Conservation (phyloP, 2,113 vertebrate species). For the Chlamydotis undulata region DNA sequence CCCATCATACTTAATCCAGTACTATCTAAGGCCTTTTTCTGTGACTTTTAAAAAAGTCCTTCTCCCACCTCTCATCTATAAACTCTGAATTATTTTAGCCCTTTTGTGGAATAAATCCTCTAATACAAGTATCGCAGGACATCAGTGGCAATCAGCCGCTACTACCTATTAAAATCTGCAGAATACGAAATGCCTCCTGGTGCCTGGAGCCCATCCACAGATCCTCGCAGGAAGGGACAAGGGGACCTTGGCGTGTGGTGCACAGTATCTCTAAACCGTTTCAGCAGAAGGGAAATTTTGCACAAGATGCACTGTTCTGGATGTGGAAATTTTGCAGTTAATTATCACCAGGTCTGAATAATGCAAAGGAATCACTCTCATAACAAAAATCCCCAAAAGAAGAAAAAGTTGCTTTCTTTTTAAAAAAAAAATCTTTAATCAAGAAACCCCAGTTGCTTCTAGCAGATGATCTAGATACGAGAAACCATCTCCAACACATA, state of each 20-base stretch:
- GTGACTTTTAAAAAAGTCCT: not conserved
- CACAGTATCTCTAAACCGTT: not conserved
- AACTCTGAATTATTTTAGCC: not conserved
- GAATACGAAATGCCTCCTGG: not conserved
- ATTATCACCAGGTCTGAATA: not conserved
- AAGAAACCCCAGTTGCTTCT: not conserved
- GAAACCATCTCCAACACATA: not conserved
- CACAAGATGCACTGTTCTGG: not conserved
- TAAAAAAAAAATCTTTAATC: not conserved
- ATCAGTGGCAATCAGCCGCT: not conserved
- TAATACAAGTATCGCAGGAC: not conserved
- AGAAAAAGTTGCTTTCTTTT: not conserved
- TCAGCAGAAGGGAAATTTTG: not conserved
- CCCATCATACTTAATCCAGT: not conserved
- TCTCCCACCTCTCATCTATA: not conserved
- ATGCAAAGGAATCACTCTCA: not conserved
- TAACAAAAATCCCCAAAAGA: not conserved
- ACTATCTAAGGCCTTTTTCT: not conserved
- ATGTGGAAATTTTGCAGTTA: not conserved
- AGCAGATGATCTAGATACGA: not conserved
- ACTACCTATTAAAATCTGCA: not conserved
- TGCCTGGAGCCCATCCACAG: not conserved
- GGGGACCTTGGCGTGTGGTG: not conserved
- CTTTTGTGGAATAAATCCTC: not conserved
- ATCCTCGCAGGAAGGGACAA: not conserved